Evolutionary conservation across 1,140 invertebrate genomes (phyloP).

Genomic region (Nephotettix cincticeps): DNA sequence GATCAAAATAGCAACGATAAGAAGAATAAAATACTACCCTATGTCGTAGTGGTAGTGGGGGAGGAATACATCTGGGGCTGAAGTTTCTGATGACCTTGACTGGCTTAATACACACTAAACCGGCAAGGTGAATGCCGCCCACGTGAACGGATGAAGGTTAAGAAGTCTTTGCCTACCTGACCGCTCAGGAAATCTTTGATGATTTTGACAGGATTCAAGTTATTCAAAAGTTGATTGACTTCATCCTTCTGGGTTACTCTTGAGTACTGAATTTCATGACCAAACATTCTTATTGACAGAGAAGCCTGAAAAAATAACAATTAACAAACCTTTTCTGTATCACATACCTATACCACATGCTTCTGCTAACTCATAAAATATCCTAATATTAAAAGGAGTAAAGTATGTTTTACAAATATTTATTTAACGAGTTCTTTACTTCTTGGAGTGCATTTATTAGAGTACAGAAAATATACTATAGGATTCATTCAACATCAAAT

Average conservation of each 20-base stretch:
- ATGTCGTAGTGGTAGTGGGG: too few relatives aligned
- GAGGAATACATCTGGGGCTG: too few relatives aligned
- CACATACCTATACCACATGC: too few relatives aligned
- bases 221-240: constrained; percentile 58
- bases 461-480: too few relatives aligned
- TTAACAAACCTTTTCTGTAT: too few relatives aligned
- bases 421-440: too few relatives aligned
- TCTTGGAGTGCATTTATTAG: too few relatives aligned
- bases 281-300: constrained; percentile 66
- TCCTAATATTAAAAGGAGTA: too few relatives aligned
- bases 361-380: too few relatives aligned
- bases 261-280: constrained; percentile 73
- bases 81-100: too few relatives aligned
- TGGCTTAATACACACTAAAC: neutral
- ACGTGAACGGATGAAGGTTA: neutral
- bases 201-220: constrained; percentile 65
- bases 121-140: neutral
- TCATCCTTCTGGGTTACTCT: constrained; percentile 65
- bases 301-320: constrained; percentile 48
- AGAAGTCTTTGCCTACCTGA: constrained; percentile 55
- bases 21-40: neutral
- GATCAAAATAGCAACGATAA: neutral
- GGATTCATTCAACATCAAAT: too few relatives aligned
- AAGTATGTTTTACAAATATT: too few relatives aligned
- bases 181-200: constrained; percentile 71